Conservation (phyloP, 2,888 invertebrate genomes). For the Cacoxenus indagator region DNA sequence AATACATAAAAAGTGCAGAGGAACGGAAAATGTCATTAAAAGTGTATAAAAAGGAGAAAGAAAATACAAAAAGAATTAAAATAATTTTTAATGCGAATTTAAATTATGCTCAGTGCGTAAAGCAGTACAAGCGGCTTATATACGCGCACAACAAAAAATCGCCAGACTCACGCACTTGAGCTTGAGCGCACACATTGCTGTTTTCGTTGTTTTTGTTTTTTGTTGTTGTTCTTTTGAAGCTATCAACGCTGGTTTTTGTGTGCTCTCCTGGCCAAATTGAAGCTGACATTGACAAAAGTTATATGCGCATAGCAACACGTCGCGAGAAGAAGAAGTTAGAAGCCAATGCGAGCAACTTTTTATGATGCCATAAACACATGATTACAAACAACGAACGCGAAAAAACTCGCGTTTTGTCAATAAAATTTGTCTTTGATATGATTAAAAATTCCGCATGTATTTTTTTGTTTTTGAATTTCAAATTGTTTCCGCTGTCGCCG, state of each 20-base stretch:
- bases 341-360: not conserved
- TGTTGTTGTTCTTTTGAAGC: not conserved
- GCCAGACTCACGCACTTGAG: not conserved
- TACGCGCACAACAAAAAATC: not conserved
- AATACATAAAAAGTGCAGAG: not conserved
- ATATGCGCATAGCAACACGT: not conserved
- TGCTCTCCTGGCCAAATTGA: not conserved
- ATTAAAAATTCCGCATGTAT: conserved; percentile 22
- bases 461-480: not conserved
- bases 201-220: not conserved
- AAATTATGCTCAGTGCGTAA: conserved; percentile 7
- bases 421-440: conserved; percentile 20
- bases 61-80: conserved; percentile 4
- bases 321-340: not conserved
- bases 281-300: not conserved
- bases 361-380: conserved; percentile 21
- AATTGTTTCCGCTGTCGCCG: too few relatives aligned
- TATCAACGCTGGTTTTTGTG: not conserved
- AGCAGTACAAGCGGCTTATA: conserved; percentile 12
- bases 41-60: conserved; percentile 4
- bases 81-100: conserved; percentile 21
- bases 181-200: not conserved
- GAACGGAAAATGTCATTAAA: conserved; percentile 15
- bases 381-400: conserved; percentile 6
- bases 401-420: conserved; percentile 9